Evolutionary conservation across 2,113 vertebrate species (phyloP), one percentile per base, ranked within the genome.

Genomic region (Thamnaconus septentrionalis): DNA sequence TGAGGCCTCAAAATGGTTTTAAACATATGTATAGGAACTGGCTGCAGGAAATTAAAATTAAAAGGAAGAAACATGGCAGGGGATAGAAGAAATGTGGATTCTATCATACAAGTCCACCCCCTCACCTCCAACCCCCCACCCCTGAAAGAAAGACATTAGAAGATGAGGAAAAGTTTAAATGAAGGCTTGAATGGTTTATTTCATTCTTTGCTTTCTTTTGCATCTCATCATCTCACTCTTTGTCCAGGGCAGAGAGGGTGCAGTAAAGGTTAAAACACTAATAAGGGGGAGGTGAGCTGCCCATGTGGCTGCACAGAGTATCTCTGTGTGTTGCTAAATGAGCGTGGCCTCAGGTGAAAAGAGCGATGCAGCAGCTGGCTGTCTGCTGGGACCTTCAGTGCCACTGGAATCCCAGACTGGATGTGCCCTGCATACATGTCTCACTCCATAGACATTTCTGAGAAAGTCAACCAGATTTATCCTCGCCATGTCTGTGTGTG

Each of bases 321-420:
- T 61, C 41, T 69, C 74, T 49, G 57, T 31, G 18, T 59, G 71
- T 59, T 72, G 61, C 71, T 82, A 78, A 79, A 86, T 86, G 67
- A 82, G 66, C 11, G 31, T 80, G 69, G 81, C 85, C 86, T 58
- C 1, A 62, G 80, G 86, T 75, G 65, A 65, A 4, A 58, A 56
- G 71, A 52, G 71, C 61, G 76, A 69, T 75, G 81, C 75, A 89
- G 88, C 86, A 90, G 87, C 86, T 89, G 87, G 73, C 75, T 61
- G 60, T 66, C 79, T 75, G 69, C 61, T 67, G 49, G 67, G 78
- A 83, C 71, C 82, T 71, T 80, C 73, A 73, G 53, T 56, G 51
- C 76, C 11, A 45, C 77, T 76, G 77, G 78, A 87, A 69, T 79
- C 70, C 55, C 61, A 80, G 71, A 78, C 81, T 66, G 41, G 57